Base-by-base conservation (phyloP, 2,888 invertebrate species). In the Cantharis flavilabris region DNA sequence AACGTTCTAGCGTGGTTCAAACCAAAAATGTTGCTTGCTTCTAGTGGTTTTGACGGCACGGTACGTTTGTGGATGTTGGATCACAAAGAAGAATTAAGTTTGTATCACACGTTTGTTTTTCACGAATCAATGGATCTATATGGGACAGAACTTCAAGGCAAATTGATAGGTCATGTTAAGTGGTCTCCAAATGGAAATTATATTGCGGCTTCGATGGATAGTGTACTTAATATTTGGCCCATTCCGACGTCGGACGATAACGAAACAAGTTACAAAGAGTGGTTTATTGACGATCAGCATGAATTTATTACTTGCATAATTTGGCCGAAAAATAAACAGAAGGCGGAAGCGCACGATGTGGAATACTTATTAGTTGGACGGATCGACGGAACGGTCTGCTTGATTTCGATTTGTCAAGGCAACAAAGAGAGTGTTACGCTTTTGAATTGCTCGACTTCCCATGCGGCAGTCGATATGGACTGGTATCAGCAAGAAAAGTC, bases 31-130 rank as follows among this genome's bases (percentile, higher is more conserved):
- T 85, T 90, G 18, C 86, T 92, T 62, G 92, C 91, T 20, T 90
- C 92, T 3, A 90, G 91, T 83, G 92, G 91, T 0, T 90, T 89
- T 84, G 92, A 92, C 85, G 91, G 92, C n/a, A 92, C 92, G 2
- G 90, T 92, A 0, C 86, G 92, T 18, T 85, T 92, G 13, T 92
- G 92, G 92, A 86, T 88, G 69, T 87, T 89, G 7, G 87, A 88
- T 73, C 86, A 79, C 2, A 82, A 87, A 74, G 87, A 86, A 30
- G 84, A 85, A 73, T 82, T 84, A 1, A 82, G 74, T 67, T 85
- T 91, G 76, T 90, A 91, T 81, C 90, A 90, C 79, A 91, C 91
- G 1, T 86, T 91, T 78, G 88, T 91, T 10, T 92, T 91, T 83
- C 89, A 89, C 79, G 88, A 89, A 80, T 88, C 90, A 2, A 86